These are phyloP conservation scores for Harpagus bidentatus DNA, from an alignment of 2,113 vertebrate genomes.

Conservation along the genomic window DNA sequence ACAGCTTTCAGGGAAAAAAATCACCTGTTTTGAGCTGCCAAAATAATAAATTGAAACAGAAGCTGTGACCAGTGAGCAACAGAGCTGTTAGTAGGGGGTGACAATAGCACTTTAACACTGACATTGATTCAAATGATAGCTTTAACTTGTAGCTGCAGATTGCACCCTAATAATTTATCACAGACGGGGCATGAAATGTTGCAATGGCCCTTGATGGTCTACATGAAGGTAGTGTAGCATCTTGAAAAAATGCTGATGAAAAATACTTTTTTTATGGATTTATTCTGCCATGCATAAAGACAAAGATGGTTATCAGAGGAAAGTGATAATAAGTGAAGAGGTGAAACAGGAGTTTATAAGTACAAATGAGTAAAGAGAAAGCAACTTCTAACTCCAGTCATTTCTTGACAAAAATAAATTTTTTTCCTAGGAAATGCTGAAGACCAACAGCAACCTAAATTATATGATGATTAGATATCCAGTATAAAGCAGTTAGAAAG, in stretches of 20 bases:
- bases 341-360: not conserved
- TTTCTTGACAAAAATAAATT: not conserved
- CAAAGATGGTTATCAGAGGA: not conserved
- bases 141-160: not conserved
- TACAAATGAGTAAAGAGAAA: not conserved
- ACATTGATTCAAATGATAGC: constrained; percentile 42
- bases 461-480: not conserved
- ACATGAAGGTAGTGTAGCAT: not conserved
- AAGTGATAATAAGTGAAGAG: not conserved
- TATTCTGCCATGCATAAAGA: not conserved
- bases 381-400: not conserved
- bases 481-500: not conserved
- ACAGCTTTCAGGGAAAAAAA: not conserved
- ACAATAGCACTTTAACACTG: not conserved
- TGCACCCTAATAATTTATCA: constrained; percentile 14
- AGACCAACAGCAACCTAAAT: not conserved
- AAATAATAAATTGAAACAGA: constrained; percentile 25
- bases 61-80: not conserved
- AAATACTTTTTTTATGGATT: not conserved
- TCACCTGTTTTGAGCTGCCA: constrained; percentile 12
- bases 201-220: not conserved
- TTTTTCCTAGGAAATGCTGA: not conserved
- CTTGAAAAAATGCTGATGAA: not conserved
- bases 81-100: not conserved
- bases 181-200: not conserved